Evolutionary conservation across 2,888 invertebrate genomes (phyloP).

Genomic region (Halictus ligatus): DNA sequence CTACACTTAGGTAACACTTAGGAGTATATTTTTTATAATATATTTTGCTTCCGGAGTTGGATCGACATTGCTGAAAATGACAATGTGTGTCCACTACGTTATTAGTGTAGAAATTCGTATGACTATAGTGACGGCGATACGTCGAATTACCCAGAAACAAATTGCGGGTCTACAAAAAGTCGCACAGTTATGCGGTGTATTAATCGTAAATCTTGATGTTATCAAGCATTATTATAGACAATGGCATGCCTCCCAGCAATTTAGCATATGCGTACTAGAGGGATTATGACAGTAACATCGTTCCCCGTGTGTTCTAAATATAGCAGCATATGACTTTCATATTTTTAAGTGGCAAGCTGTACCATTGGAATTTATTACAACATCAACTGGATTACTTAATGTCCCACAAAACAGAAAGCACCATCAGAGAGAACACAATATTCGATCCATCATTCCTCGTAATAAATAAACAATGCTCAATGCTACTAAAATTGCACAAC

Average conservation of each 20-base stretch:
- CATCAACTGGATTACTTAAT: neutral
- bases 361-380: neutral
- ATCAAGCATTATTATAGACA: neutral
- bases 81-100: neutral
- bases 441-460: neutral
- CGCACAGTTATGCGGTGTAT: neutral
- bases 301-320: neutral
- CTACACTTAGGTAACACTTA: too few species aligned
- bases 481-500: neutral
- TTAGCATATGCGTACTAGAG: neutral
- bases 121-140: neutral
- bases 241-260: constrained; percentile 4
- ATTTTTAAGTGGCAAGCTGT: neutral
- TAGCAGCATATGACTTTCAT: neutral
- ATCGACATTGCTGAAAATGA: neutral
- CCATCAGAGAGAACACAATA: neutral
- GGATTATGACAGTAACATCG: neutral
- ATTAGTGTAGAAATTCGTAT: neutral
- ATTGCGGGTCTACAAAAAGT: neutral
- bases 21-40: too few species aligned
- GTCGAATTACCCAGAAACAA: neutral
- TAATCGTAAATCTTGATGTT: constrained; percentile 4
- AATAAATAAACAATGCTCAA: too few species aligned
- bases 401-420: neutral
- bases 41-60: neutral